Base-by-base conservation (phyloP, 37 sponge, comb jelly and placozoan species). In the Chondrosia reniformis region DNA sequence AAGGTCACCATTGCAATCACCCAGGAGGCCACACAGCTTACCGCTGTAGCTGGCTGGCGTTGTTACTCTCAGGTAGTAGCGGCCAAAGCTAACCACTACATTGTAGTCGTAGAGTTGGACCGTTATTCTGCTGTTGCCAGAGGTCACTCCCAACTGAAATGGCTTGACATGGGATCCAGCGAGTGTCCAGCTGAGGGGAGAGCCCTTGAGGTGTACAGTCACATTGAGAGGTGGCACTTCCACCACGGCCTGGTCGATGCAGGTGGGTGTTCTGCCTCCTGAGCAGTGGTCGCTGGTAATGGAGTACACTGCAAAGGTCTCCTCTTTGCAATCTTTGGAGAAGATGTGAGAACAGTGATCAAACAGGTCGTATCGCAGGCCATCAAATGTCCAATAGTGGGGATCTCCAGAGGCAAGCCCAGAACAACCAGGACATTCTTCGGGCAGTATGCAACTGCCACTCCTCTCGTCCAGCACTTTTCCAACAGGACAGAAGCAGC, bases 301-400 rank as follows among this genome's bases (percentile, higher is more conserved):
- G 33, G 38, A 36, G 38, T 36, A 36, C 19, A 66, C 67, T 4
- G 67, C 39, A 34, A 66, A 66, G 7, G 67, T 66, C 39, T 66
- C 30, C 21, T 66, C 36, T 7, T 5, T 39, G 36, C 67, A 66
- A 39, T 66, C 67, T 66, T 66, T 66, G 67, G 67, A 19, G 67
- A 66, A 66, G 38, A 66, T 39, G 39, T 66, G 67, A 34, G 37
- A 30, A 39, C 67, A 66, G 67, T 66, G 67, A 39, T 66, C 67
- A 66, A 66, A 66, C 38, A 66, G 67, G 39, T 66, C 67, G 36
- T 36, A 66, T 36, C 38, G 5, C 7, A 37, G 30, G 21, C 67
- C 67, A 34, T 66, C 67, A 17, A 37, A 66, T 36, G 67, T 36
- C 39, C 22, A 15, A 39, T 66, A 66, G 67, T 66, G 67, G 8